Conservation (phyloP, 2,888 invertebrate genomes). For the Labia minor region DNA sequence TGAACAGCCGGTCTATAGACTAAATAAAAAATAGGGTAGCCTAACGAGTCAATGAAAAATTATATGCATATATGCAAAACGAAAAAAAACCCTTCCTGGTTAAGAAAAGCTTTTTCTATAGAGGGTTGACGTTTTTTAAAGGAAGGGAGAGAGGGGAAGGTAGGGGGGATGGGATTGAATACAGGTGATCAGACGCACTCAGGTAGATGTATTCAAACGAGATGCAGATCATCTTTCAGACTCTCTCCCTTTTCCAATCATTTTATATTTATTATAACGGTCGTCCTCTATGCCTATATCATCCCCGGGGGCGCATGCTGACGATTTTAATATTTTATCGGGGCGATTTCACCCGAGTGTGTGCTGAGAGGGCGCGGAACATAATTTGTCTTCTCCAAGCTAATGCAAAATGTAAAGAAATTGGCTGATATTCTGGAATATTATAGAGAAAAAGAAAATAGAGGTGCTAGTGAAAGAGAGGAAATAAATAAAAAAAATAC, state of each 20-base stretch:
- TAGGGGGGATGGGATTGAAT: conserved; percentile 13
- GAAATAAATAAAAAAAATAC: not conserved
- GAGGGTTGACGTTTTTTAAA: too few relatives aligned
- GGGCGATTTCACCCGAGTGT: not conserved
- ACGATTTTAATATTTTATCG: conserved; percentile 13
- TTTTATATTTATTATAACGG: conserved; percentile 13
- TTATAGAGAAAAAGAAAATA: too few relatives aligned
- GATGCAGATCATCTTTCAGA: conserved; percentile 13
- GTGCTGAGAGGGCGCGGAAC: not conserved
- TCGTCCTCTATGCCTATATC: not conserved
- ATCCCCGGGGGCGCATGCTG: not conserved
- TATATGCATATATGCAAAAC: conserved; percentile 13
- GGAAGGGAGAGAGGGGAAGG: too few relatives aligned
- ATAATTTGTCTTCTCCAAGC: not conserved
- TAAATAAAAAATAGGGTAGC: not conserved
- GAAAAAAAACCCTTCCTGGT: not conserved
- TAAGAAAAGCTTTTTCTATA: too few relatives aligned
- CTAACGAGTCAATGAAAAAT: conserved; percentile 4
- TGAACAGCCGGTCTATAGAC: not conserved
- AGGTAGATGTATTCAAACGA: conserved; percentile 13
- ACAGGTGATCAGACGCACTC: conserved; percentile 7
- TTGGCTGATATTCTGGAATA: not conserved
- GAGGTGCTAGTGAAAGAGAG: too few relatives aligned
- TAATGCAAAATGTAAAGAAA: conserved; percentile 13
- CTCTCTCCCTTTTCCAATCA: not conserved